These are phyloP conservation scores for Plebejus argus DNA, from an alignment of 2,888 invertebrate species.

Conservation along the genomic window DNA sequence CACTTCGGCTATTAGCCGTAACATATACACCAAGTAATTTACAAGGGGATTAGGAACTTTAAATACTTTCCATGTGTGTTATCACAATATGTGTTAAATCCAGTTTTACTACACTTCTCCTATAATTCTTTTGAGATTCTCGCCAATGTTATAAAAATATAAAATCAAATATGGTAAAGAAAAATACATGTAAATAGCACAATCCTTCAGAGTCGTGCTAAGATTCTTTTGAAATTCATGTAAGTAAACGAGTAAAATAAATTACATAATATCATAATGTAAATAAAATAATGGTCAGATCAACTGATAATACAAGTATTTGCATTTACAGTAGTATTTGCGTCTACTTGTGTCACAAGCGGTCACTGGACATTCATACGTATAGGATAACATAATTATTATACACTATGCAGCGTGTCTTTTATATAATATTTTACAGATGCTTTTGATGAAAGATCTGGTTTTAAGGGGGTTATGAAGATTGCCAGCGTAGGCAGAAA, in stretches of 20 bases:
- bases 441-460: neutral
- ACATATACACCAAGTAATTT: neutral
- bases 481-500: neutral
- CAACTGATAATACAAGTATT: neutral
- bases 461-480: neutral
- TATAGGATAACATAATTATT: neutral
- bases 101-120: neutral
- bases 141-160: neutral
- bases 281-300: neutral
- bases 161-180: neutral
- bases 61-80: neutral
- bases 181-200: neutral
- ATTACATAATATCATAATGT: neutral
- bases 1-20: too few species aligned
- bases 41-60: neutral
- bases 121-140: neutral
- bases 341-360: too few species aligned
- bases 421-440: conserved; percentile 2
- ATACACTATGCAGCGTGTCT: neutral
- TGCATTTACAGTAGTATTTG: neutral
- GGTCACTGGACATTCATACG: conserved; percentile 5
- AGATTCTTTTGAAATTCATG: neutral
- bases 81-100: neutral
- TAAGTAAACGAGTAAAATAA: neutral
- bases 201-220: neutral